Percentiles rank a stretch among this genome's conserved stretches.
Conservation (phyloP, 1,140 invertebrate species). For the Manduca sexta region DNA sequence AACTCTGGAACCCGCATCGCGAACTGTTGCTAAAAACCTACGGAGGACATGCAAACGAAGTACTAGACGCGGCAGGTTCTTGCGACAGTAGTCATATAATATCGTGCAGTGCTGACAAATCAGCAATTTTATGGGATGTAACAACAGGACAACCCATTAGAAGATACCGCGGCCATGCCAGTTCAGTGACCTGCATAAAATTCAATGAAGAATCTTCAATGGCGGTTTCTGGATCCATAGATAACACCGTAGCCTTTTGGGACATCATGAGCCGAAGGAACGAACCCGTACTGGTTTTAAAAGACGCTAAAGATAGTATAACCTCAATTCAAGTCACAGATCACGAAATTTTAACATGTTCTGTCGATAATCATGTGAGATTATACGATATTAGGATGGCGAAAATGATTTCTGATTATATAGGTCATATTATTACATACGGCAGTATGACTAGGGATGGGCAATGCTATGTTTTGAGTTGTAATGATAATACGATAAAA, state of each 20-base stretch:
- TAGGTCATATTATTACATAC: constrained; percentile 86
- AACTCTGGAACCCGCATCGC: constrained; percentile 95
- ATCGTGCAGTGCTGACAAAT: constrained; percentile 91
- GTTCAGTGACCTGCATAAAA: constrained; percentile 88
- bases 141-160: constrained; percentile 85
- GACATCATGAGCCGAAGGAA: constrained; percentile 75
- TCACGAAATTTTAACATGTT: constrained; percentile 93
- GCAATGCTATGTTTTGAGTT: constrained; percentile 90
- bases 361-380: constrained; percentile 90
- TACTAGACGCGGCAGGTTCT: constrained; percentile 92
- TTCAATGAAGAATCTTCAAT: constrained; percentile 97
- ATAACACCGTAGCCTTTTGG: constrained; percentile 94
- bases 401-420: constrained; percentile 86
- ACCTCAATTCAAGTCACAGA: constrained; percentile 89
- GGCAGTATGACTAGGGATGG: constrained; percentile 86
- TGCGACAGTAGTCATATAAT: constrained; percentile 93
- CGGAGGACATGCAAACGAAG: constrained; percentile 96
- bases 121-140: constrained; percentile 93
- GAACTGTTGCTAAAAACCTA: constrained; percentile 90
- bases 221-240: constrained; percentile 91
- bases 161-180: constrained; percentile 90
- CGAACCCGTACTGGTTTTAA: constrained; percentile 77
- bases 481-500: constrained; percentile 85
- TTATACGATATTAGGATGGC: constrained; percentile 94
- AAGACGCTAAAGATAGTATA: constrained; percentile 95